Conservation (phyloP, 2,113 vertebrate genomes). For the Forbesichthys agassizii region DNA sequence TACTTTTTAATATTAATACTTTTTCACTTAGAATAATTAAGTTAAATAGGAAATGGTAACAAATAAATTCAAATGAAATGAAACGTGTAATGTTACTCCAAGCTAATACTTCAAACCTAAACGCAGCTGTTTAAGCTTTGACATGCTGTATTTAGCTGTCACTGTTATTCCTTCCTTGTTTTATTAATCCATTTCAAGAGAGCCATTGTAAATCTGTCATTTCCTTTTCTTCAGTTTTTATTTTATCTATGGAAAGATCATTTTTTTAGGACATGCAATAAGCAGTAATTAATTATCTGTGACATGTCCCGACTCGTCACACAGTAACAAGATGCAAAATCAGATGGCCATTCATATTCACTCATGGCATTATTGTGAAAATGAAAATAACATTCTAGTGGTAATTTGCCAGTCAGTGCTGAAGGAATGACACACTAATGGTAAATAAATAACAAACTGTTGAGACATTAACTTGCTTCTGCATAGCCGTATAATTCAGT, state of each 20-base stretch:
- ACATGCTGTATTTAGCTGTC: neutral
- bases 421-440: constrained; percentile 29
- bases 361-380: constrained; percentile 43
- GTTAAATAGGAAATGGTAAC: too few species aligned
- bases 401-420: constrained; percentile 4
- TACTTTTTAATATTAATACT: too few species aligned
- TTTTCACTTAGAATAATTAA: too few species aligned
- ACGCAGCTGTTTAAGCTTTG: neutral
- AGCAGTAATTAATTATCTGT: constrained; percentile 26
- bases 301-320: constrained; percentile 8
- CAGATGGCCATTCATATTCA: constrained; percentile 33
- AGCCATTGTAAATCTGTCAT: neutral
- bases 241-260: too few species aligned
- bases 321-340: constrained; percentile 8
- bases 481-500: constrained; percentile 36
- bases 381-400: constrained; percentile 43
- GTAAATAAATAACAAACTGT: constrained; percentile 54
- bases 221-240: too few species aligned
- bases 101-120: neutral
- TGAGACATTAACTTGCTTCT: constrained; percentile 28
- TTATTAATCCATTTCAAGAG: neutral
- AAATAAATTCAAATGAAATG: too few species aligned
- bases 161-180: neutral
- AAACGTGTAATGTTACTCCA: too few species aligned
- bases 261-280: constrained; percentile 5